phyloP scores from a whole-genome alignment of 2,113 vertebrate genomes.

The Malurus alboscapulatus region DNA sequence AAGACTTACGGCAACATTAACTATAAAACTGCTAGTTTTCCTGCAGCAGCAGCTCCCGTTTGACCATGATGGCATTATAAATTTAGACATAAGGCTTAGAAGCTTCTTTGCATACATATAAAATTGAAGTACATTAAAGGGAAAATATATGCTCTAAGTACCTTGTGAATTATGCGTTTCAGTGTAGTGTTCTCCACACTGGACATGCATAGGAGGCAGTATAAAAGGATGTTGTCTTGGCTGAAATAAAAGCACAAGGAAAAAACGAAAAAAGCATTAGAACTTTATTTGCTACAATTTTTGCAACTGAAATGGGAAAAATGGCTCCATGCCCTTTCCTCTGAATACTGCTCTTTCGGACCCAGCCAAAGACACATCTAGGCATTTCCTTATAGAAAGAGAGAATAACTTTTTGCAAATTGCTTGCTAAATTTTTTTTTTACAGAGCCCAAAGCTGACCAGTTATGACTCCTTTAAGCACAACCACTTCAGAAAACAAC shows the following conservation, averaged over 20 bases:
- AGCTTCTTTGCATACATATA: not conserved
- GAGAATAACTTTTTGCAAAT: not conserved
- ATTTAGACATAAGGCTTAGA: not conserved
- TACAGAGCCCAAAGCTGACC: not conserved
- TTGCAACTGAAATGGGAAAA: not conserved
- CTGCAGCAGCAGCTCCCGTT: not conserved
- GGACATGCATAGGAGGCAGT: constrained; percentile 87
- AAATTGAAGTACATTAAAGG: not conserved
- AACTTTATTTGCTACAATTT: not conserved
- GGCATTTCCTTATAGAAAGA: not conserved
- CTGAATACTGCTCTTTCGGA: not conserved
- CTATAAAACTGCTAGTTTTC: not conserved
- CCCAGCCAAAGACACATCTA: not conserved
- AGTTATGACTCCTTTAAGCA: not conserved
- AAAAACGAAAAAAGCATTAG: not conserved
- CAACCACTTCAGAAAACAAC: not conserved
- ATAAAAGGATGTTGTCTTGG: constrained; percentile 91
- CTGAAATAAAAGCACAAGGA: constrained; percentile 73
- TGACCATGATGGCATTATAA: not conserved
- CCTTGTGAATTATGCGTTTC: constrained; percentile 96
- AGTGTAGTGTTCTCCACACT: constrained; percentile 89
- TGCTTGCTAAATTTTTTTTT: not conserved
- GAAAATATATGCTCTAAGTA: constrained; percentile 16
- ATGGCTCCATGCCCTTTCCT: not conserved
- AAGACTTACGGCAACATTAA: constrained; percentile 40